These are phyloP conservation scores for Meteorus sp. DNA, from an alignment of 1,140 invertebrate species.

Conservation along the genomic window DNA sequence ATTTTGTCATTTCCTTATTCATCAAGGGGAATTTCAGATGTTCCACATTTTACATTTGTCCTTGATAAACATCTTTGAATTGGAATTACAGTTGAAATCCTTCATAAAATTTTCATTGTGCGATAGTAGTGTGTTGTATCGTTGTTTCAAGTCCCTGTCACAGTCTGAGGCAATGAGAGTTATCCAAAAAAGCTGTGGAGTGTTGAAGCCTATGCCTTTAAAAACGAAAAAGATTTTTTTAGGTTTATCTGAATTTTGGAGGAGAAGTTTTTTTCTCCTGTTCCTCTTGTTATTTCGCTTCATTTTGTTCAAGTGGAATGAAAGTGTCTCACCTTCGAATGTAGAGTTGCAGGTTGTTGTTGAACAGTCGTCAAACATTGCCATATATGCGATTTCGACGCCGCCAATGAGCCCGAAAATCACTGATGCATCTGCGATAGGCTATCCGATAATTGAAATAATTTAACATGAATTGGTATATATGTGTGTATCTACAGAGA, in stretches of 20 bases:
- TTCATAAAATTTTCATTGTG: slow-evolving; percentile 14
- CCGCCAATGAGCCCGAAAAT: slow-evolving; percentile 23
- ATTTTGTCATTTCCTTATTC: slow-evolving; percentile 9
- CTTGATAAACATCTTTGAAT: slow-evolving; percentile 13
- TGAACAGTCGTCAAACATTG: slow-evolving; percentile 9
- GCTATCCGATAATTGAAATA: slow-evolving; percentile 14
- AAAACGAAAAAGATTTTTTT: too few species aligned
- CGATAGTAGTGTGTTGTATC: slow-evolving; percentile 25
- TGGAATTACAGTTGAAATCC: slow-evolving; percentile 22
- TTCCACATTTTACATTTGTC: slow-evolving; percentile 27
- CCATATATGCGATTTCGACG: slow-evolving; percentile 21
- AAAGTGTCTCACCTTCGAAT: slow-evolving; percentile 13
- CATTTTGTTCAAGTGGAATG: neutral
- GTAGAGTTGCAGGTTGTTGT: neutral
- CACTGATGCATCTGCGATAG: slow-evolving; percentile 4
- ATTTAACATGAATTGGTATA: neutral
- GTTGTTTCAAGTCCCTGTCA: slow-evolving; percentile 18
- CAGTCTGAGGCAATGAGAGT: slow-evolving; percentile 21
- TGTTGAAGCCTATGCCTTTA: slow-evolving; percentile 23
- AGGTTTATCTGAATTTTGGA: too few species aligned
- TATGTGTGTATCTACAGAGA: neutral
- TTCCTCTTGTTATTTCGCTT: neutral
- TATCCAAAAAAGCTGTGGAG: slow-evolving; percentile 27
- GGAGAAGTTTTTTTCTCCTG: too few species aligned
- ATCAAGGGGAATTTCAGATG: neutral